A percentile compares a stretch with the other conserved stretches of the same genome.
Evolutionary conservation across 2,888 invertebrate genomes (phyloP).

Genomic region (Drosophila niveifrons): DNA sequence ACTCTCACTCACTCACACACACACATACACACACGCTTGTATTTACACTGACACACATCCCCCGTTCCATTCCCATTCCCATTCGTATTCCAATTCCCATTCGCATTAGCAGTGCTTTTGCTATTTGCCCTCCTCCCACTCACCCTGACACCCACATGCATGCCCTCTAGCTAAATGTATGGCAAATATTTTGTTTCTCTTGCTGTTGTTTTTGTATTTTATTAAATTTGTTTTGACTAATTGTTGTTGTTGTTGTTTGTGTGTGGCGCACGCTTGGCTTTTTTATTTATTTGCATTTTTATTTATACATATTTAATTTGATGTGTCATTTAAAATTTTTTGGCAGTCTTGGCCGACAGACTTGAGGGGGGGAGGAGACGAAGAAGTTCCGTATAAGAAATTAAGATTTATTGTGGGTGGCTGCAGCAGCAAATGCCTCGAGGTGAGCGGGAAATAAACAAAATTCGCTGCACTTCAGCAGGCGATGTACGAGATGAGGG

Average conservation of each 20-base stretch:
- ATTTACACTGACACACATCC: neutral
- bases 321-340: slow-evolving; percentile 73
- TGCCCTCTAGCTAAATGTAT: slow-evolving; percentile 20
- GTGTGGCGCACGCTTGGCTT: slow-evolving; percentile 30
- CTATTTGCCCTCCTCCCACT: neutral
- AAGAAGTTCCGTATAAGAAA: slow-evolving; percentile 39
- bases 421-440: slow-evolving; percentile 55
- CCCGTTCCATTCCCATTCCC: neutral
- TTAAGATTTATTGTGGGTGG: slow-evolving; percentile 79
- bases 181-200: slow-evolving; percentile 31
- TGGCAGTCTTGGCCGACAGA: slow-evolving; percentile 37
- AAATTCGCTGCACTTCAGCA: slow-evolving; percentile 13
- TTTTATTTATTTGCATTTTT: slow-evolving; percentile 50
- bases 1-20: neutral
- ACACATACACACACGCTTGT: neutral
- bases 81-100: slow-evolving; percentile 4
- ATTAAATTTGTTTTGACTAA: slow-evolving; percentile 55
- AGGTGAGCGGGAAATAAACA: slow-evolving; percentile 25
- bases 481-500: too few species aligned
- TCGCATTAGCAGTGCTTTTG: neutral
- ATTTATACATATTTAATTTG: slow-evolving; percentile 72
- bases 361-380: too few species aligned
- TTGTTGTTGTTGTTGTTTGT: slow-evolving; percentile 46
- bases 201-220: slow-evolving; percentile 18
- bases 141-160: neutral